These are phyloP conservation scores for Montipora sp. DNA, from an alignment of 64 coral and sea anemone genomes.

Conservation along the genomic window DNA sequence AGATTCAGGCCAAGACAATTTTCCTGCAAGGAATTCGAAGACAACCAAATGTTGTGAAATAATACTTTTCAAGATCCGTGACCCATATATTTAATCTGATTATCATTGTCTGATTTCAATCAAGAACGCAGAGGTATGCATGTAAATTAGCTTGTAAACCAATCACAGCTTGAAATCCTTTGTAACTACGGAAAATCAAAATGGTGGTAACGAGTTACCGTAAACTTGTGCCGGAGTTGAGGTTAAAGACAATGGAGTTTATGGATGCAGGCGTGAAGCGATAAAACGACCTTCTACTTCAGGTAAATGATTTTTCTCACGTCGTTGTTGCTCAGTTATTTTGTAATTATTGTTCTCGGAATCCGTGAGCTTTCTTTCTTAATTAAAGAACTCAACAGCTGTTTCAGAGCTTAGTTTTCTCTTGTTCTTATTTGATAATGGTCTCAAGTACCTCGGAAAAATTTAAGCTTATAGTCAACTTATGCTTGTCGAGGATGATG, in stretches of 20 bases:
- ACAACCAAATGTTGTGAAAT: background rate
- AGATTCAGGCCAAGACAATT: background rate
- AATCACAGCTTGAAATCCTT: slow-evolving; percentile 36
- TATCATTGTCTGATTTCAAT: slow-evolving; percentile 21
- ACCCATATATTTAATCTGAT: background rate
- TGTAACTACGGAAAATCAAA: slow-evolving; percentile 21
- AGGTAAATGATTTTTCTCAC: slow-evolving; percentile 12
- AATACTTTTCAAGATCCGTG: background rate
- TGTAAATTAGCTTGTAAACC: slow-evolving; percentile 14
- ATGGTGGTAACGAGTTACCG: background rate
- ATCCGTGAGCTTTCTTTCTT: no score
- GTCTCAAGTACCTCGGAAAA: background rate
- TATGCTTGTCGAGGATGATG: background rate
- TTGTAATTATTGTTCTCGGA: no score
- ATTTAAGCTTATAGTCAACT: background rate
- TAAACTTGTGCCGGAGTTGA: background rate
- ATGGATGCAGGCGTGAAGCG: background rate
- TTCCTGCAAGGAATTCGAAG: no score
- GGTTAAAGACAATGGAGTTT: background rate
- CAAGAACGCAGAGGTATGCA: slow-evolving; percentile 34
- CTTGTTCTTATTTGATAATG: background rate
- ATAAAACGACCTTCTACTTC: background rate
- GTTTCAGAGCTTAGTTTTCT: background rate
- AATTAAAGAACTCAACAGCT: background rate
- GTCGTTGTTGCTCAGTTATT: background rate